Evolutionary conservation across 2,797 vertebrate genomes (phyloP).

Genomic region (Brachyrhaphis roseni): DNA sequence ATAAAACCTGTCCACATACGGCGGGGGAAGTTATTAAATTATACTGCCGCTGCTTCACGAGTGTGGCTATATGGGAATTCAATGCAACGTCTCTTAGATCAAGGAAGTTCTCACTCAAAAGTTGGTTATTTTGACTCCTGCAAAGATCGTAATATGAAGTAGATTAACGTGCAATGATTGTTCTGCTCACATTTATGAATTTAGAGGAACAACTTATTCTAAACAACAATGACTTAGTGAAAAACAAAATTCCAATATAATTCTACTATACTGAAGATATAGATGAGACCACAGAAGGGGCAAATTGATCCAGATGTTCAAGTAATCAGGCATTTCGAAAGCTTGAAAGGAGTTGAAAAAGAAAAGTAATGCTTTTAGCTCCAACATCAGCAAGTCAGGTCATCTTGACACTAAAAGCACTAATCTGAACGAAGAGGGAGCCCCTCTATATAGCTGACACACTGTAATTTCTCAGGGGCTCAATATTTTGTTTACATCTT

Average conservation of each 20-base stretch:
- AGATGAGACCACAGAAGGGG: not conserved
- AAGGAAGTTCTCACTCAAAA: not conserved
- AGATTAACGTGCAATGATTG: not conserved
- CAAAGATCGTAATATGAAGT: not conserved
- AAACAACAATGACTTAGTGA: not conserved
- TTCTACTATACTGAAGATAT: not conserved
- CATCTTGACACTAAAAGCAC: constrained; percentile 12
- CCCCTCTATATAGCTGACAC: not conserved
- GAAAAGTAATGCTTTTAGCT: not conserved
- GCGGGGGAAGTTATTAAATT: constrained; percentile 42
- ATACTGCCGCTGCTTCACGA: constrained; percentile 22
- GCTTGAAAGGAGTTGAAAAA: not conserved
- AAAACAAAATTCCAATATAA: not conserved
- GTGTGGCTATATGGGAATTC: constrained; percentile 9
- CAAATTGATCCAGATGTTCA: constrained; percentile 4
- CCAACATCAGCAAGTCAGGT: constrained; percentile 1
- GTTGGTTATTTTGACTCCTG: not conserved
- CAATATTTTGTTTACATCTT: constrained; percentile 10
- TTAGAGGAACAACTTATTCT: not conserved
- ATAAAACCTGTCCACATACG: constrained; percentile 18
- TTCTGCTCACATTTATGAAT: not conserved
- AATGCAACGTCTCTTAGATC: not conserved
- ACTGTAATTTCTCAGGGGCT: not conserved
- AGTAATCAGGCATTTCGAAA: not conserved
- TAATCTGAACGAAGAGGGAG: not conserved